These are phyloP conservation scores for Cynodonichthys magdalenae DNA, from an alignment of 2,797 vertebrate species.

Conservation along the genomic window DNA sequence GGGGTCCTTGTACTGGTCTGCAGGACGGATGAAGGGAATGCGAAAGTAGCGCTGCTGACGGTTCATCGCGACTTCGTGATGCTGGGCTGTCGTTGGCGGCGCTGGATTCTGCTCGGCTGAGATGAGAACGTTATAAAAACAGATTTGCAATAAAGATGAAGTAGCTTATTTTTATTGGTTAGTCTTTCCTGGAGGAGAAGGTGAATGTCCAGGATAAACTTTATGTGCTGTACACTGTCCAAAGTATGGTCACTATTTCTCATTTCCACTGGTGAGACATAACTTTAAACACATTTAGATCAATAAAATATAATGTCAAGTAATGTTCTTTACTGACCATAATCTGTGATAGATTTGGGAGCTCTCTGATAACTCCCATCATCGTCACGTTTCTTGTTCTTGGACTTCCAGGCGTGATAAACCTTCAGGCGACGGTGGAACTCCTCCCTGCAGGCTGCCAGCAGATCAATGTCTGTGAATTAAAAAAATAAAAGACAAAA, in stretches of 20 bases:
- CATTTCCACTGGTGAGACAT: not conserved
- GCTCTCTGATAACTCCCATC: conserved; percentile 90
- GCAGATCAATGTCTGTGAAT: conserved; percentile 90
- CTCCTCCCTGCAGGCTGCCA: conserved; percentile 97
- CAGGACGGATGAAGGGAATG: conserved; percentile 96
- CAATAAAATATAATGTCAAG: not conserved
- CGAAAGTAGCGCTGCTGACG: conserved; percentile 98
- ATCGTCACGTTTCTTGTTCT: conserved; percentile 95
- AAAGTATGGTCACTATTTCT: not conserved
- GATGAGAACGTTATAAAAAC: not conserved
- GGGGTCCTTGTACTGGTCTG: conserved; percentile 97
- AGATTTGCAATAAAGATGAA: not conserved
- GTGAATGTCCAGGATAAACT: not conserved
- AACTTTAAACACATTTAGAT: not conserved
- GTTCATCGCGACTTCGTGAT: conserved; percentile 90
- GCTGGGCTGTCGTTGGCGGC: conserved; percentile 81
- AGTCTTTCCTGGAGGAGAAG: no score
- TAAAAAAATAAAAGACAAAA: no score
- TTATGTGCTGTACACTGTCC: not conserved
- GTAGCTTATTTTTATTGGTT: no score
- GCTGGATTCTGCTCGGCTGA: conserved; percentile 92
- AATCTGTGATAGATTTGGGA: conserved; percentile 95
- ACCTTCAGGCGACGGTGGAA: conserved; percentile 98
- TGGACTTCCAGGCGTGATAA: conserved; percentile 98
- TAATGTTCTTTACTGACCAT: conserved; percentile 81